These are phyloP conservation scores for Plagiodera versicolora DNA, from an alignment of 2,888 invertebrate species.

Conservation along the genomic window DNA sequence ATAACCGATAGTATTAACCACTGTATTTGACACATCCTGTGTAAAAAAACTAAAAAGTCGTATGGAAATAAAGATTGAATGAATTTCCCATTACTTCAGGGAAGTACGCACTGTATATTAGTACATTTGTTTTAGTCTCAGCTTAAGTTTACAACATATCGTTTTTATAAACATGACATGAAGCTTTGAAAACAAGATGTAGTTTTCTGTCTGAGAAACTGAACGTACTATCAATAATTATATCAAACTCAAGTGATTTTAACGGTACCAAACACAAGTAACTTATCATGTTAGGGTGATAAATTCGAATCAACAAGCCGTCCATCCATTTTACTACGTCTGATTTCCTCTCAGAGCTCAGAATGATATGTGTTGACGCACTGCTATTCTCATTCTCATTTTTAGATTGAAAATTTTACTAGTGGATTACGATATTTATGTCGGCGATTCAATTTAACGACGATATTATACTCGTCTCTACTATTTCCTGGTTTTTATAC, in stretches of 20 bases:
- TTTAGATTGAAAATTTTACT: too few relatives aligned
- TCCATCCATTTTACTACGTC: too few relatives aligned
- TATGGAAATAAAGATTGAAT: too few relatives aligned
- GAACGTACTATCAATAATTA: conserved; percentile 24
- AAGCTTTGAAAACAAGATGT: not conserved
- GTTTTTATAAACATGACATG: not conserved
- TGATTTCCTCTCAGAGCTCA: too few relatives aligned
- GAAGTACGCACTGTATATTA: too few relatives aligned
- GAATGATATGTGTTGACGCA: too few relatives aligned
- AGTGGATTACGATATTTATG: conserved; percentile 19
- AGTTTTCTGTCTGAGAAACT: not conserved
- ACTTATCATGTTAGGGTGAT: not conserved
- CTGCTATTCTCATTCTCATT: too few relatives aligned
- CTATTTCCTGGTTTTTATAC: conserved; percentile 16
- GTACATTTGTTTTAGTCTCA: not conserved
- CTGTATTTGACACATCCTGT: too few relatives aligned
- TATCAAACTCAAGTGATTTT: conserved; percentile 13
- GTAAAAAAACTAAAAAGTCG: too few relatives aligned
- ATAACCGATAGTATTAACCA: too few relatives aligned
- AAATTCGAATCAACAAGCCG: not conserved
- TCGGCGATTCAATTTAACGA: conserved; percentile 24
- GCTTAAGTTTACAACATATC: not conserved
- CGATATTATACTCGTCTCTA: conserved; percentile 23
- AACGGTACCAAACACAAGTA: conserved; percentile 22
- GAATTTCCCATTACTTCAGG: too few relatives aligned